Evolutionary conservation across 2,888 invertebrate species (phyloP).

Genomic region (Drosophila testacea): DNA sequence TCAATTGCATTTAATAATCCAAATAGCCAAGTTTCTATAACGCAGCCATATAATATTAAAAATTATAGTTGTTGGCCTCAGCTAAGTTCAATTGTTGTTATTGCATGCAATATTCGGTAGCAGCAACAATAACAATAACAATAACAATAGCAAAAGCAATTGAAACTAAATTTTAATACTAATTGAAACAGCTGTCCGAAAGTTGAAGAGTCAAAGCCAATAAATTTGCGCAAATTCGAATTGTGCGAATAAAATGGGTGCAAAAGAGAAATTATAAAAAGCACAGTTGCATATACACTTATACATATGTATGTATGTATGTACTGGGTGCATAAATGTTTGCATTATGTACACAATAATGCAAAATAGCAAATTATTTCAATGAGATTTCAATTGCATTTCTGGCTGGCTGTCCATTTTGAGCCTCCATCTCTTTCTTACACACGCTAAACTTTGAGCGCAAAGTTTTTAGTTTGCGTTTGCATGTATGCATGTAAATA

Average conservation of each 20-base stretch:
- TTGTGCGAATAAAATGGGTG: slow-evolving; percentile 32
- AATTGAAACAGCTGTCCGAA: slow-evolving; percentile 40
- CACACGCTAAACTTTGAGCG: slow-evolving; percentile 30
- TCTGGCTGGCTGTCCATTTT: slow-evolving; percentile 18
- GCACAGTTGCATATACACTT: slow-evolving; percentile 9
- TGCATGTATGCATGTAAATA: slow-evolving; percentile 8
- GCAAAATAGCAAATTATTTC: slow-evolving; percentile 66
- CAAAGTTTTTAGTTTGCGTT: background rate
- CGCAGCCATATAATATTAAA: background rate
- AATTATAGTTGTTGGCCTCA: background rate
- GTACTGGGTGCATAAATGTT: slow-evolving; percentile 1
- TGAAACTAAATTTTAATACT: slow-evolving; percentile 38
- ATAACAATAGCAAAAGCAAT: slow-evolving; percentile 12
- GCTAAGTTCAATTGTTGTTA: background rate
- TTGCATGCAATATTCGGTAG: background rate
- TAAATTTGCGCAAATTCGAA: slow-evolving; percentile 71
- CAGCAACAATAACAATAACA: slow-evolving; percentile 10
- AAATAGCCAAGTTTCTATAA: background rate
- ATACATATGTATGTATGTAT: background rate
- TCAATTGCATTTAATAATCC: background rate
- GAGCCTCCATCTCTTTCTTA: background rate
- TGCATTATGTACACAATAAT: slow-evolving; percentile 49
- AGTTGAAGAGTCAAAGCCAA: slow-evolving; percentile 70
- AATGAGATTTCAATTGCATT: slow-evolving; percentile 70
- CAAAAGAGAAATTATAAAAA: slow-evolving; percentile 26